Evolutionary conservation across 2,113 vertebrate species (phyloP).

Genomic region (Petaurus breviceps): DNA sequence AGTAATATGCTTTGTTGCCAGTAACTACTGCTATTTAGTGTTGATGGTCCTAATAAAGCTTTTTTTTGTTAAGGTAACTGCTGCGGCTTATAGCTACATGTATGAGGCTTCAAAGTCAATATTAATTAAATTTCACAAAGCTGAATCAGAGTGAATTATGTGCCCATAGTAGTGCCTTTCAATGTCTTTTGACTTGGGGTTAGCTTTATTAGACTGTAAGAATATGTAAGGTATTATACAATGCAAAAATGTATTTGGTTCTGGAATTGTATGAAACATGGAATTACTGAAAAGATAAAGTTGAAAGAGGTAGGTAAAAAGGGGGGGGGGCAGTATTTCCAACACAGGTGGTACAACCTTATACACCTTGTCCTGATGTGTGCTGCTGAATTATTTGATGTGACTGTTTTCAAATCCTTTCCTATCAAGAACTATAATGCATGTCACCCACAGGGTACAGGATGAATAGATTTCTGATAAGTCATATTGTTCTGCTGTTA

Average conservation of each 20-base stretch:
- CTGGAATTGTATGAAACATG: constrained; percentile 32
- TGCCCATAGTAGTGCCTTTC: constrained; percentile 34
- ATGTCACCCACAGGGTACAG: background rate
- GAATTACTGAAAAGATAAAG: background rate
- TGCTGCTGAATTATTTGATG: background rate
- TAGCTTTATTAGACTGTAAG: constrained; percentile 33
- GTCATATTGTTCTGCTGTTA: background rate
- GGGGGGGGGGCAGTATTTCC: background rate
- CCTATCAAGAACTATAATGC: background rate
- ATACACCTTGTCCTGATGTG: background rate
- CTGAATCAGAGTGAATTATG: constrained; percentile 47
- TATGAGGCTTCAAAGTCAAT: constrained; percentile 37
- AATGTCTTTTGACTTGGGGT: constrained; percentile 39
- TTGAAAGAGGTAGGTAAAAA: background rate
- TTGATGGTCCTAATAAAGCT: constrained; percentile 31
- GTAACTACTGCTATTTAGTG: constrained; percentile 44
- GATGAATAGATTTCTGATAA: constrained; percentile 3
- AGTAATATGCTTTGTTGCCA: constrained; percentile 38
- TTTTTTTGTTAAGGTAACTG: constrained; percentile 26
- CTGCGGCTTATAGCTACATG: constrained; percentile 6
- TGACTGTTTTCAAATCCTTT: constrained; percentile 21
- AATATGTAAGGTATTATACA: background rate
- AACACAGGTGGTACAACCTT: background rate
- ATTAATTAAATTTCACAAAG: constrained; percentile 51
- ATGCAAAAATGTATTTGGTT: background rate